Base-by-base conservation (phyloP, 2,113 vertebrate genomes). In the Thalassarche chlororhynchos region DNA sequence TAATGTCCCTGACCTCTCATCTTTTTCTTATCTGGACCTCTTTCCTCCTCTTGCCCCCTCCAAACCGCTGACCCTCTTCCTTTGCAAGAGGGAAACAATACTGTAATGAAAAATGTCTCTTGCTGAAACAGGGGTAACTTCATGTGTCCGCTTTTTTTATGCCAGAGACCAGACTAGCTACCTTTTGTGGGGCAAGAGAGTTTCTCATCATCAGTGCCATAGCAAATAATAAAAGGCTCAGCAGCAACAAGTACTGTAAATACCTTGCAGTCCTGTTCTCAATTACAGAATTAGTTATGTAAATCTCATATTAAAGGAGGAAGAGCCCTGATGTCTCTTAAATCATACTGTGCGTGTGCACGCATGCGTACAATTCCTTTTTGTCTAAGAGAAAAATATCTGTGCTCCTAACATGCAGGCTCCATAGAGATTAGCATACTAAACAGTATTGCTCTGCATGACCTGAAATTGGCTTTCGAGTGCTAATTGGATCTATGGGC, bases 231-330 rank as follows among this genome's bases (percentile, higher is more conserved):
- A 77, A 84, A 76, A 90, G 72, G 72, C 66, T 92, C 60, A 91
- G 69, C 64, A 86, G 65, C 86, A 96, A 82, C 84, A 87, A 89
- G 65, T 70, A 82, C 29, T 88, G 89, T 70, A 94, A 95, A 91
- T 95, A 94, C 60, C 84, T 97, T 91, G 49, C 52, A 66, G 78
- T 92, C 47, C 57, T 81, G 68, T 90, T 95, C 89, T 96, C 70
- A 90, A 71, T 96, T 97, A 94, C 60, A 76, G 75, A 97, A 91
- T 91, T 95, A 93, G 78, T 95, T 94, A 94, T 93, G 81, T 89
- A 97, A 97, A 97, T 93, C 82, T 92, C 85, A 42, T 84, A 84
- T 95, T 95, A 80, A 84, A 85, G 71, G 51, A 93, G 83, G 86
- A 95, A 95, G 74, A 91, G 55, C 77, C 49, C 64, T 85, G 36